phyloP scores from a whole-genome alignment of 2,113 vertebrate genomes.

The Fulmarus glacialis region DNA sequence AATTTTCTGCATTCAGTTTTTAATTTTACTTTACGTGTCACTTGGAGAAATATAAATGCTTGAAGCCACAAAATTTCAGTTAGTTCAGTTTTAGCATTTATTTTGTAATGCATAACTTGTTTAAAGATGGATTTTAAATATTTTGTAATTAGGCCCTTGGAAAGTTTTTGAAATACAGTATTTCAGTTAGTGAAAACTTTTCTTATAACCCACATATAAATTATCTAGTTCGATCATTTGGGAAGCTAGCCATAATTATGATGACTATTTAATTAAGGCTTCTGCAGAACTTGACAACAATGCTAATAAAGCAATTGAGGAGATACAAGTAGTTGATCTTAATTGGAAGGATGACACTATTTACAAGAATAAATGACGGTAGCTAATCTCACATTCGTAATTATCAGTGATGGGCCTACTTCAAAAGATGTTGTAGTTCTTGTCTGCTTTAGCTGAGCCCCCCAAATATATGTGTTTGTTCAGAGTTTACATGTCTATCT shows the following conservation, averaged over 20 bases:
- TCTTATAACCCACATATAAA: constrained; percentile 26
- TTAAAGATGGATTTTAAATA: not conserved
- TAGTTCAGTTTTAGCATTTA: not conserved
- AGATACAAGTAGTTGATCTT: constrained; percentile 65
- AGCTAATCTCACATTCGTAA: constrained; percentile 67
- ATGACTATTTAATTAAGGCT: constrained; percentile 72
- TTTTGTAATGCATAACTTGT: not conserved
- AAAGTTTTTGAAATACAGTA: constrained; percentile 14
- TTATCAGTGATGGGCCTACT: constrained; percentile 64
- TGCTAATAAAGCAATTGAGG: constrained; percentile 65
- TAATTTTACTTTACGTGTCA: not conserved
- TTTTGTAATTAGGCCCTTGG: not conserved
- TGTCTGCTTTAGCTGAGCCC: constrained; percentile 16
- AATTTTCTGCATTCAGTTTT: not conserved
- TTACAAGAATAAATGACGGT: constrained; percentile 72
- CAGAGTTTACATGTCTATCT: not conserved
- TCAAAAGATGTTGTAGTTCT: constrained; percentile 47
- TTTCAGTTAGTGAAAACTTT: constrained; percentile 33
- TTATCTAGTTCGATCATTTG: constrained; percentile 56
- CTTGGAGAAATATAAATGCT: not conserved
- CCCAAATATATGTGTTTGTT: constrained; percentile 38
- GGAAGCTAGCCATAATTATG: constrained; percentile 64
- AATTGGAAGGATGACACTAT: constrained; percentile 76
- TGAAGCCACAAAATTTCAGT: not conserved
- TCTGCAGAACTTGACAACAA: constrained; percentile 67